phyloP scores from a whole-genome alignment of 2,113 vertebrate genomes.

The Tychaedon coryphoeus region DNA sequence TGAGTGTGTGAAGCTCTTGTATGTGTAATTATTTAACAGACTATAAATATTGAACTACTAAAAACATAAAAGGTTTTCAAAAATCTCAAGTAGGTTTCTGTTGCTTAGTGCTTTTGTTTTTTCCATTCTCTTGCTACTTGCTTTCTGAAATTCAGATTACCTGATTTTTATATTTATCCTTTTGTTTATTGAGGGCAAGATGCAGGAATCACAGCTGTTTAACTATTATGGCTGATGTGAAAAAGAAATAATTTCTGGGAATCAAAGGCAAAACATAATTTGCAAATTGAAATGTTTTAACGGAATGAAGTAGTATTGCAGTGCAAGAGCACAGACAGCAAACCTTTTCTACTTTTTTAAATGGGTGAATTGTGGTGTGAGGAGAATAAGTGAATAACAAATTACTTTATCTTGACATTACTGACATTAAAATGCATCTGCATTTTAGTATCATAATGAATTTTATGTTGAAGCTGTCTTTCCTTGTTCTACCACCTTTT shows the following conservation, averaged over 20 bases:
- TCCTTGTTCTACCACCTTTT: neutral
- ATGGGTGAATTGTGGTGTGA: neutral
- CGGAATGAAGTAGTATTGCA: neutral
- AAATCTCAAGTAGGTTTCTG: neutral
- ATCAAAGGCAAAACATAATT: neutral
- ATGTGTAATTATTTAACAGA: slow-evolving; percentile 22
- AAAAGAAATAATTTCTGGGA: neutral
- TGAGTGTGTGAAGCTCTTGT: neutral
- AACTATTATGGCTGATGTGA: neutral
- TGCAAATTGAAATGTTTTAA: neutral
- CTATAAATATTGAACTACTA: neutral
- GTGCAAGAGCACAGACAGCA: neutral
- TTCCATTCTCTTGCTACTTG: neutral
- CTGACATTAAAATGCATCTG: neutral
- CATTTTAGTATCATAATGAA: neutral
- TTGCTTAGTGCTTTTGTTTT: neutral
- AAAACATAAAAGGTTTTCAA: neutral
- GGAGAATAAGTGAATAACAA: neutral
- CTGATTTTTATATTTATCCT: neutral
- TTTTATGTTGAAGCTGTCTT: neutral
- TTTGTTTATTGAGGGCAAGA: neutral
- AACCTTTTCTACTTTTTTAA: neutral
- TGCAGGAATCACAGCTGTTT: neutral
- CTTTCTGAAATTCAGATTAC: neutral
- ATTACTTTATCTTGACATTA: rapidly evolving